These are phyloP conservation scores for Tychaedon coryphoeus DNA, from an alignment of 2,113 vertebrate genomes.

Conservation along the genomic window DNA sequence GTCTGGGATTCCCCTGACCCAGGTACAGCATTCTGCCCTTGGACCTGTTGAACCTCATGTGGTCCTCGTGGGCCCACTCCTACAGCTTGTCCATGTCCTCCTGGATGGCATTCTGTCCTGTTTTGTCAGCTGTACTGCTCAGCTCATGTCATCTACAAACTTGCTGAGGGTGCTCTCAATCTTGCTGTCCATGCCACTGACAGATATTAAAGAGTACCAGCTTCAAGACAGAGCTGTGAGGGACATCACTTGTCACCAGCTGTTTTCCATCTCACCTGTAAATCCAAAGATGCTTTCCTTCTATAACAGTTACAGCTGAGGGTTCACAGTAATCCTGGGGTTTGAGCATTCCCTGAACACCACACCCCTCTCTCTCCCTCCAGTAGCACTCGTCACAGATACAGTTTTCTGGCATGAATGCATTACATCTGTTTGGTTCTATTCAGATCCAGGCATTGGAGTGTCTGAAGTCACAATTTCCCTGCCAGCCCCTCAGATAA, in stretches of 20 bases:
- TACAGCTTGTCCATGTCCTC: not conserved
- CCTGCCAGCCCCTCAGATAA: not conserved
- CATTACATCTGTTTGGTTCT: not conserved
- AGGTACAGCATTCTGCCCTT: not conserved
- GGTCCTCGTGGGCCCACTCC: rapidly evolving
- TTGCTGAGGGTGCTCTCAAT: not conserved
- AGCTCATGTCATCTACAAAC: not conserved
- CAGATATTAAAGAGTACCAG: not conserved
- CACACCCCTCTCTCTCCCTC: not conserved
- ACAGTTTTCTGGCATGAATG: not conserved
- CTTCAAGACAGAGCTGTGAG: not conserved
- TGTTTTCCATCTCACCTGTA: not conserved
- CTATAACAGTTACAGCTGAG: not conserved
- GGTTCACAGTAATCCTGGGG: not conserved
- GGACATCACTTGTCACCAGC: too few species aligned
- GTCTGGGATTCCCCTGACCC: not conserved
- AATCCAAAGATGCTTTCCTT: not conserved
- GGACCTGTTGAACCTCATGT: not conserved
- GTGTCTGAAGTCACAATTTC: not conserved
- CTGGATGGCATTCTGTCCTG: too few species aligned
- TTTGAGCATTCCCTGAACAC: not conserved
- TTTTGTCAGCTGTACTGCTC: not conserved
- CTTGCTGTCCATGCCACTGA: not conserved
- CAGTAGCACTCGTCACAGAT: not conserved
- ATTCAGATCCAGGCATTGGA: not conserved